Percentiles rank a stretch among this genome's conserved stretches.
phyloP scores from a whole-genome alignment of 2,888 invertebrate genomes.

The Sclerodermus sp. region DNA sequence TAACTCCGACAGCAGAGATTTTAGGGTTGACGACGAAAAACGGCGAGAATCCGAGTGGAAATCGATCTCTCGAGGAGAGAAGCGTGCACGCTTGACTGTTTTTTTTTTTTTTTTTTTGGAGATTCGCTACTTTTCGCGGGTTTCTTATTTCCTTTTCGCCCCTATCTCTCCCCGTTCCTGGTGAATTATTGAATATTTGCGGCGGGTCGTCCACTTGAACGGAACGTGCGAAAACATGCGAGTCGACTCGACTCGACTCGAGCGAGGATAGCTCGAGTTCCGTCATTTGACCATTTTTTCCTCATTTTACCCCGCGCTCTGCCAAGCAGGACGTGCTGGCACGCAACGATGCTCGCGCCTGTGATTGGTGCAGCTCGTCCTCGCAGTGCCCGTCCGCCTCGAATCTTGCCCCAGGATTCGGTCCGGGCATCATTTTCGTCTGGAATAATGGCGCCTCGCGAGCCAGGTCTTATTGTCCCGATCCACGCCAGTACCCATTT shows the following conservation, averaged over 20 bases:
- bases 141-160: too few species aligned
- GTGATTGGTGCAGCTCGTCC: slow-evolving; percentile 40
- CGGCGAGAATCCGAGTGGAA: too few species aligned
- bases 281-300: slow-evolving; percentile 32
- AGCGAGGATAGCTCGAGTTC: slow-evolving; percentile 31
- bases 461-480: too few species aligned
- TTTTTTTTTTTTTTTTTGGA: too few species aligned
- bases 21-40: too few species aligned
- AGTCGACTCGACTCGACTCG: neutral
- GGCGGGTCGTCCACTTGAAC: too few species aligned
- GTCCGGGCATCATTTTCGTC: slow-evolving; percentile 14
- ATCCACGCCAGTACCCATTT: too few species aligned
- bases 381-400: slow-evolving; percentile 15
- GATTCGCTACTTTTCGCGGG: too few species aligned
- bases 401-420: slow-evolving; percentile 24
- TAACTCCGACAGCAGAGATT: too few species aligned
- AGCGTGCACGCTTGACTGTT: too few species aligned
- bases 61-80: too few species aligned
- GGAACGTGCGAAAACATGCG: slow-evolving; percentile 31
- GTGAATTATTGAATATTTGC: neutral
- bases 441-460: neutral
- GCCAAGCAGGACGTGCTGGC: slow-evolving; percentile 46
- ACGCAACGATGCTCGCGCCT: slow-evolving; percentile 43
- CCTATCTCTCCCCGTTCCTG: too few species aligned
- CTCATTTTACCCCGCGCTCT: slow-evolving; percentile 32